Evolutionary conservation across 1,140 invertebrate species (phyloP), one percentile per base, ranked within the genome.

Genomic region (Diploscapter pachys): DNA sequence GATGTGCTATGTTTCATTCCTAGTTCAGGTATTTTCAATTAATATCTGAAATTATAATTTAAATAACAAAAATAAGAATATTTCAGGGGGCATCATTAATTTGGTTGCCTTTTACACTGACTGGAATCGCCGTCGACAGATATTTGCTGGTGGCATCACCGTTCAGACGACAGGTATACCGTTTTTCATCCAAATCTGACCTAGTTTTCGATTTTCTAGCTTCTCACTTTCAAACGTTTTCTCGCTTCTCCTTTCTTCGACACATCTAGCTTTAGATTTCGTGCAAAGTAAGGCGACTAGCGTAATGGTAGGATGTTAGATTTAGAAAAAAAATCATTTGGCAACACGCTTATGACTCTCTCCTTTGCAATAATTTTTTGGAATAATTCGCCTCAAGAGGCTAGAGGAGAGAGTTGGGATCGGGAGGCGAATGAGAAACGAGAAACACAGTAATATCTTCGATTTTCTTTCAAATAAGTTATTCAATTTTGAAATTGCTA

Each of bases 41-140:
- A 2, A 5, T 49, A 63, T 71, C 13, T 70, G 57, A 11, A 59
- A 13, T 11, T 59, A 59, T 13, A 59, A 59, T 11, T 59, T 59
- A 59, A 59, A 13, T 11, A 11, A 59, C 2, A 63, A 8, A n/a
- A 6, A 71, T 48, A n/a, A 50, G 31, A 5, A 5, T 5, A 48
- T 49, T 76, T 55, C 70, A 79, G 66, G 78, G 78, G 2, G 57
- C 78, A 31, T 78, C 76, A 48, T 62, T 79, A 5, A 79, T 79
- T 11, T 79, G 78, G 78, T 69, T 72, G 1, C 78, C 78, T 6
- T 72, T 79, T 48, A 79, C 78, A n/a, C 77, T 79, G 3, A 73
- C 78, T 5, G 78, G 65, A 4, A 80, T 79, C 53, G 78, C 78
- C 9, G 49, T 79, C 6, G 78, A 79, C 50, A 64, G 78, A n/a